These are phyloP conservation scores for Heliconius nattereri DNA, from an alignment of 1,140 invertebrate genomes.

Conservation along the genomic window DNA sequence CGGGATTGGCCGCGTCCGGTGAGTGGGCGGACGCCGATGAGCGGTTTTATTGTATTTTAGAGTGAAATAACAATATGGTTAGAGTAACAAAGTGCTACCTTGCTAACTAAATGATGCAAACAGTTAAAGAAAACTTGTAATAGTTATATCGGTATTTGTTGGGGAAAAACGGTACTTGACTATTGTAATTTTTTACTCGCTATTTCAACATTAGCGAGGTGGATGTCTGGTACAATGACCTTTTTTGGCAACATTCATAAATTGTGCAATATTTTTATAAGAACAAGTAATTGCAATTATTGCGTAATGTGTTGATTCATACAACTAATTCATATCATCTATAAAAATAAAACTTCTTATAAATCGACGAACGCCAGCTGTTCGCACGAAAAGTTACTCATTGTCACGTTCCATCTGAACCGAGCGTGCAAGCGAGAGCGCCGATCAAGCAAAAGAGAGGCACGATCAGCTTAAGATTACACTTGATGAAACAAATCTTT, in stretches of 20 bases:
- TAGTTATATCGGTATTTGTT: conserved; percentile 18
- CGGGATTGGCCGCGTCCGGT: conserved; percentile 59
- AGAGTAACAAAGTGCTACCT: background rate
- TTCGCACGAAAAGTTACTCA: too few species aligned
- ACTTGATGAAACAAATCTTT: too few species aligned
- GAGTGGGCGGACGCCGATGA: conserved; percentile 47
- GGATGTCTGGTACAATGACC: background rate
- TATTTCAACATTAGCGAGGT: background rate
- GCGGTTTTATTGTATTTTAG: conserved; percentile 42
- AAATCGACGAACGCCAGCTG: too few species aligned
- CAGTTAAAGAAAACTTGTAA: conserved; percentile 12
- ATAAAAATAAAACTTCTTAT: too few species aligned
- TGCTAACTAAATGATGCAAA: conserved; percentile 22
- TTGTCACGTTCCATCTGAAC: too few species aligned
- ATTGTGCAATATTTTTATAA: background rate
- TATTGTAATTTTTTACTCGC: background rate
- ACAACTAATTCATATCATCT: too few species aligned
- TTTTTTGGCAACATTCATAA: background rate
- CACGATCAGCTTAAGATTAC: too few species aligned
- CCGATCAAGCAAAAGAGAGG: too few species aligned
- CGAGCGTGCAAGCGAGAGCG: too few species aligned
- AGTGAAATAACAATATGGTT: conserved; percentile 41
- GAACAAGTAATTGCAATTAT: background rate
- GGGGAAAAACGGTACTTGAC: background rate
- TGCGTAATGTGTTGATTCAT: too few species aligned